These are phyloP conservation scores for Andrena haemorrhoa DNA, from an alignment of 2,888 invertebrate genomes.

Conservation along the genomic window DNA sequence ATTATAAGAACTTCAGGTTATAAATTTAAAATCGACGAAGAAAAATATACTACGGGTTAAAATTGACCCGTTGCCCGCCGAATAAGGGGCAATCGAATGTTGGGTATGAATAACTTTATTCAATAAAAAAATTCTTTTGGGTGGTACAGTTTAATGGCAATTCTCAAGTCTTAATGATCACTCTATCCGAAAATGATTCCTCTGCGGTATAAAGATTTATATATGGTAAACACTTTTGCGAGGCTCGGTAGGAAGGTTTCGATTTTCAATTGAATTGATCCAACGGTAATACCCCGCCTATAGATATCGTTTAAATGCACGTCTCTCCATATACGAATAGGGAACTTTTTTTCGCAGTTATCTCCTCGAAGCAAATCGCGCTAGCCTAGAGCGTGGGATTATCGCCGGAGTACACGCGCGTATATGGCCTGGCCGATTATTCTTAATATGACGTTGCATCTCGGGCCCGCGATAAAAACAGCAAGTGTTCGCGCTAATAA, in stretches of 20 bases:
- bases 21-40: too few species aligned
- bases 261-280: slow-evolving; percentile 1
- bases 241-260: background rate
- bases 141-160: too few species aligned
- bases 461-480: slow-evolving; percentile 47
- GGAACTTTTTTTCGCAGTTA: slow-evolving; percentile 20
- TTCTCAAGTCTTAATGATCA: too few species aligned
- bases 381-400: slow-evolving; percentile 51
- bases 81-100: too few species aligned
- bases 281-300: background rate
- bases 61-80: too few species aligned
- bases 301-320: background rate
- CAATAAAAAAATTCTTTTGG: too few species aligned
- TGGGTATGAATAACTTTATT: too few species aligned
- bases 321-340: slow-evolving; percentile 1
- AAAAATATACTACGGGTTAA: too few species aligned
- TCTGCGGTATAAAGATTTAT: too few species aligned
- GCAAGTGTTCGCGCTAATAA: slow-evolving; percentile 51
- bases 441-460: slow-evolving; percentile 54
- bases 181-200: too few species aligned
- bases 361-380: slow-evolving; percentile 31
- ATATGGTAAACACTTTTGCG: too few species aligned
- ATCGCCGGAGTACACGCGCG: slow-evolving; percentile 26
- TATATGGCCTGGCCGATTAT: slow-evolving; percentile 45
- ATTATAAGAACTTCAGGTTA: too few species aligned